Conservation (phyloP, 2,888 invertebrate species). For the Xanthia togata region DNA sequence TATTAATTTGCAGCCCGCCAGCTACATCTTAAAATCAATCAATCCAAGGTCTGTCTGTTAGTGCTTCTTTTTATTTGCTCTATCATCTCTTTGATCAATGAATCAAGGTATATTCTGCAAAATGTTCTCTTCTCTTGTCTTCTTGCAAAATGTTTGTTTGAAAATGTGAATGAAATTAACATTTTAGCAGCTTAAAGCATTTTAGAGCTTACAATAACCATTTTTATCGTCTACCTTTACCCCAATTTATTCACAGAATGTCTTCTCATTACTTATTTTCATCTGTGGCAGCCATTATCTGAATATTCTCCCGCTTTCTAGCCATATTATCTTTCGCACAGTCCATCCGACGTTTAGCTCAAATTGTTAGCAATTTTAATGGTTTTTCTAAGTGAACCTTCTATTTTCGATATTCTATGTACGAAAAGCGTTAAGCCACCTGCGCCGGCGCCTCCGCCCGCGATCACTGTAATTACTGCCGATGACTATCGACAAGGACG, state of each 20-base stretch:
- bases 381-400: constrained; percentile 14
- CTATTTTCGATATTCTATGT: background rate
- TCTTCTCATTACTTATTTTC: background rate
- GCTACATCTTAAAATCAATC: background rate
- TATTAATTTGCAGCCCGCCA: background rate
- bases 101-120: background rate
- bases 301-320: background rate
- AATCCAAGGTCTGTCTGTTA: background rate
- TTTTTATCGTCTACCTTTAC: background rate
- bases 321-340: background rate
- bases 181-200: background rate
- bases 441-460: constrained; percentile 68
- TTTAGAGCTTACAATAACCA: background rate
- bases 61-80: background rate
- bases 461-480: constrained; percentile 60
- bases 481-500: constrained; percentile 65
- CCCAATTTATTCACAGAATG: background rate
- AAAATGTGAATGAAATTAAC: background rate
- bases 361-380: background rate
- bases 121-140: background rate
- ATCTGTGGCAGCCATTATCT: background rate
- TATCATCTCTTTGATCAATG: background rate
- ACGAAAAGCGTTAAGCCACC: constrained; percentile 53
- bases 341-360: background rate
- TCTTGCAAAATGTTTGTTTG: background rate